These are phyloP conservation scores for Aphaenogaster rudis DNA, from an alignment of 1,140 invertebrate species.

Conservation along the genomic window DNA sequence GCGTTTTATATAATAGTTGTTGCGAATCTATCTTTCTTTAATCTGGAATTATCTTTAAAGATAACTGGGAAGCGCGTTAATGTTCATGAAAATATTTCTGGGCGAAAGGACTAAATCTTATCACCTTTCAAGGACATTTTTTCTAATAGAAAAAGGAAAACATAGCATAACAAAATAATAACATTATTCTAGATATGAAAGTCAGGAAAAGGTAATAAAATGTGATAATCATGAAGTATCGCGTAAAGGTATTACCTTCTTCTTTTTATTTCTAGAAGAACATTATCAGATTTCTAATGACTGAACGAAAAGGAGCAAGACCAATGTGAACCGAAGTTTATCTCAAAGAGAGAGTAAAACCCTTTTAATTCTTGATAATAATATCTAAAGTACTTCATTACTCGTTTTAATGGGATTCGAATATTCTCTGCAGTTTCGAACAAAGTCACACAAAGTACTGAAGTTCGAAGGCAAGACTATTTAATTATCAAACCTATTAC, in stretches of 20 bases:
- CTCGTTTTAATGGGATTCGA: slow-evolving; percentile 50
- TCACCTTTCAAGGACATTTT: background rate
- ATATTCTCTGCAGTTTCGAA: slow-evolving; percentile 41
- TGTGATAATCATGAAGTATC: slow-evolving; percentile 12
- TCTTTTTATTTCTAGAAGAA: slow-evolving; percentile 6
- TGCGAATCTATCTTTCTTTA: background rate
- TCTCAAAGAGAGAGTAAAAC: slow-evolving; percentile 28
- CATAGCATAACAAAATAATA: background rate
- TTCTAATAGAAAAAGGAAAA: background rate
- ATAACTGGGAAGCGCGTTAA: background rate
- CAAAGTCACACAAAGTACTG: slow-evolving; percentile 17
- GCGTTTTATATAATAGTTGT: background rate
- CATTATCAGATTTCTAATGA: slow-evolving; percentile 29
- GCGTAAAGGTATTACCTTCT: background rate
- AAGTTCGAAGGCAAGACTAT: slow-evolving; percentile 15
- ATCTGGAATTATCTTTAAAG: background rate
- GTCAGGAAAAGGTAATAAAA: slow-evolving; percentile 8
- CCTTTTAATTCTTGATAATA: slow-evolving; percentile 54
- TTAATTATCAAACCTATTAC: slow-evolving; percentile 34
- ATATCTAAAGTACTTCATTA: slow-evolving; percentile 47
- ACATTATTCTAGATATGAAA: background rate
- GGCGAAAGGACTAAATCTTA: background rate
- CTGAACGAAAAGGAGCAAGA: background rate
- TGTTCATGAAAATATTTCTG: background rate
- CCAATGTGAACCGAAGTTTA: slow-evolving; percentile 1